Conservation (phyloP, 1,140 invertebrate genomes). For the Neodiprion fabricii region DNA sequence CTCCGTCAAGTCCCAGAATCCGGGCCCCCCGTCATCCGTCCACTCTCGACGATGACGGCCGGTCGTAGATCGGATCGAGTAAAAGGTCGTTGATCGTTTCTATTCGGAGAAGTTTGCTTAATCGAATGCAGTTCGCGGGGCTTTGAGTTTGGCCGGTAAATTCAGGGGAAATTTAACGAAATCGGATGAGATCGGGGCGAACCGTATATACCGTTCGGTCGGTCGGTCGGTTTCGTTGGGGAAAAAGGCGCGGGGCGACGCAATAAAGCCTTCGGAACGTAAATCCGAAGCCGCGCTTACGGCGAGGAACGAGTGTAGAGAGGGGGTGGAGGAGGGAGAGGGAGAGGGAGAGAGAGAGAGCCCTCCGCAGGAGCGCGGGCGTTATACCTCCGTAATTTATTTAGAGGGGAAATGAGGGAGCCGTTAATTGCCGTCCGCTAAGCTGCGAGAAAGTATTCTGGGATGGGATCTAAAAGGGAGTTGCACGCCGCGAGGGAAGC, state of each 20-base stretch:
- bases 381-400: conserved; percentile 52
- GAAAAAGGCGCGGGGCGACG: neutral
- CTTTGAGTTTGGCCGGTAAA: too few species aligned
- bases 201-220: too few species aligned
- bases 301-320: conserved; percentile 30
- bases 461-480: conserved; percentile 14
- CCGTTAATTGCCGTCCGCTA: conserved; percentile 55
- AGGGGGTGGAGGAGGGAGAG: conserved; percentile 27
- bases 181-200: too few species aligned
- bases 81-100: neutral
- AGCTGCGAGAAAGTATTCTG: conserved; percentile 52
- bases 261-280: conserved; percentile 1
- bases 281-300: conserved; percentile 12
- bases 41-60: too few species aligned
- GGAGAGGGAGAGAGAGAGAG: conserved; percentile 25
- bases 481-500: neutral
- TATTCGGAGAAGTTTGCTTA: neutral
- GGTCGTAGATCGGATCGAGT: too few species aligned
- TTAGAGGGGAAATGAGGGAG: conserved; percentile 48
- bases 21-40: too few species aligned
- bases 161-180: too few species aligned
- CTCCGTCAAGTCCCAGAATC: too few species aligned
- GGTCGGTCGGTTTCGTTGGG: too few species aligned
- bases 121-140: neutral
- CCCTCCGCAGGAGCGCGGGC: neutral